These are phyloP conservation scores for Tyrannus savana DNA, from an alignment of 2,113 vertebrate genomes.

Conservation along the genomic window DNA sequence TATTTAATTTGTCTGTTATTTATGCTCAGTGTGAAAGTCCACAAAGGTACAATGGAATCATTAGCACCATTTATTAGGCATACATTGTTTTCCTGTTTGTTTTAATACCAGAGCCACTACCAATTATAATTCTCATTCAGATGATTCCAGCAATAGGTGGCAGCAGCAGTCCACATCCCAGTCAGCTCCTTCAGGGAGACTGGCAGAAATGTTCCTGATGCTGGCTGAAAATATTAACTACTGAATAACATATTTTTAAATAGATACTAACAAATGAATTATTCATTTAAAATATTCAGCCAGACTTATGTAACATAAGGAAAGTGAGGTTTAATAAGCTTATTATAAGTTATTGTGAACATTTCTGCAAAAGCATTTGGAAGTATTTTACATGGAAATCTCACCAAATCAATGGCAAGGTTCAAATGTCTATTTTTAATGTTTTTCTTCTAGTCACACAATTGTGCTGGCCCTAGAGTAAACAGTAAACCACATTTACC, in stretches of 20 bases:
- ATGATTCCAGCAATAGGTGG: neutral
- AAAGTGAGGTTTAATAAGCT: neutral
- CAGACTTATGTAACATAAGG: neutral
- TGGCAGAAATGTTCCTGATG: neutral
- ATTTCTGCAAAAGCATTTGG: neutral
- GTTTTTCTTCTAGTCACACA: constrained; percentile 8
- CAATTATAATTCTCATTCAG: neutral
- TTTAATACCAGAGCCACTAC: neutral
- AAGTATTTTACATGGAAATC: neutral
- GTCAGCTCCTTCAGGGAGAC: neutral
- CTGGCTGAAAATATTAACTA: neutral
- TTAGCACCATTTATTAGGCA: neutral
- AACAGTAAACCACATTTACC: constrained; percentile 7
- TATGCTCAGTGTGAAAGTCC: neutral
- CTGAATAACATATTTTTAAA: neutral
- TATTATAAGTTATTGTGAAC: neutral
- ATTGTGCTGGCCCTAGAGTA: neutral
- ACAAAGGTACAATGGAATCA: neutral
- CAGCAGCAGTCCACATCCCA: neutral
- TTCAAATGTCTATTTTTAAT: constrained; percentile 3
- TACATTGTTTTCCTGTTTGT: neutral
- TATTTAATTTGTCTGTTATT: neutral
- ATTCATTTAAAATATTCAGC: neutral
- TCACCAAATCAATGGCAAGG: neutral
- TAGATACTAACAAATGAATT: neutral